Evolutionary conservation across 2,888 invertebrate genomes (phyloP), one percentile per base, ranked within the genome.

Genomic region (Pollenia angustigena): DNA sequence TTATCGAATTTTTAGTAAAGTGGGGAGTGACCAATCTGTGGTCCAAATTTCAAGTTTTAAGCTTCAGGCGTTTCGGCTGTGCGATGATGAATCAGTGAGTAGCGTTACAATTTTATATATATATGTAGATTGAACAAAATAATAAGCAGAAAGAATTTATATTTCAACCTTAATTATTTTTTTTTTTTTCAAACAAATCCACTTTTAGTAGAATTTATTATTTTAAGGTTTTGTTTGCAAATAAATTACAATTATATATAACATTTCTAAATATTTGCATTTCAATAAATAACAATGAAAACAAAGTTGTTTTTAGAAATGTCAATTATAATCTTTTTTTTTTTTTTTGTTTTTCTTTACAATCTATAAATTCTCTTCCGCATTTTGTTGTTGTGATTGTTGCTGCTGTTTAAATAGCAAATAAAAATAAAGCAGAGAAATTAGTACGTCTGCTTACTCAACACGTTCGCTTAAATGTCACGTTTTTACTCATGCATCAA

Each of bases 401-500:
- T 56, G 10, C n/a, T 52, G 23, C 9, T 50, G 2, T 58, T n/a
- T 48, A 66, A 84, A 79, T 62, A 54, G 48, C 58, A 68, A 68
- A 81, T 18, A 60, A 54, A 42, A 58, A 44, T 1, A 81, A 62
- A 46, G 40, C 16, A 32, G n/a, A 52, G 56, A 60, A 62, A 16
- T 54, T 16, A 46, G 8, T 42, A 72, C 10, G 52, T 71, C 46
- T 68, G 74, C 66, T 85, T 78, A 85, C 46, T 68, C 54, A 78
- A 81, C 81, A 76, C 60, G 42, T 79, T 82, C 44, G 69, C 74
- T 79, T 48, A 32, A 14, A 56, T 69, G 81, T 85, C 85, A 85
- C 85, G 85, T 85, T 85, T 85, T 82, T 16, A 64, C 54, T 66
- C 87, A 87, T 83, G 83, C 81, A 84, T 66, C 18, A 71, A 60